Percentiles rank a stretch among this genome's conserved stretches.
Conservation (phyloP, 1,140 invertebrate species). For the Palaemon carinicauda region DNA sequence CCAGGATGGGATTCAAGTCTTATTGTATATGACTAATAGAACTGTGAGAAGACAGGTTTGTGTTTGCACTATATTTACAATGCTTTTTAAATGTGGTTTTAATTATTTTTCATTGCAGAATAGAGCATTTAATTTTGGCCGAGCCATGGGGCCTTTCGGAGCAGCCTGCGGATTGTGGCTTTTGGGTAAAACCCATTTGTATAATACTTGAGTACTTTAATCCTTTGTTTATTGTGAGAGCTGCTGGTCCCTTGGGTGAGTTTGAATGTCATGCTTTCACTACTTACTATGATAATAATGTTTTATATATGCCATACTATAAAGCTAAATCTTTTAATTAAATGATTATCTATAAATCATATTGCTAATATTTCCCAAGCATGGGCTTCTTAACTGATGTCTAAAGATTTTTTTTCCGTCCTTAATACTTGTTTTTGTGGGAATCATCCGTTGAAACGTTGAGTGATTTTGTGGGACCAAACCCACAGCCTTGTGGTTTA, state of each 20-base stretch:
- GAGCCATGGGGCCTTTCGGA: conserved; percentile 98
- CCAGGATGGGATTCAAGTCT: too few relatives aligned
- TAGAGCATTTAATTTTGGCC: conserved; percentile 89
- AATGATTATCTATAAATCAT: too few relatives aligned
- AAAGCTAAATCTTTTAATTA: too few relatives aligned
- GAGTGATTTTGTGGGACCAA: too few relatives aligned
- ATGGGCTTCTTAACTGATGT: too few relatives aligned
- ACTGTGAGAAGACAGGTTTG: not conserved
- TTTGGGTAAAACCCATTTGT: conserved; percentile 81
- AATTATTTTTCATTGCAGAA: conserved; percentile 66
- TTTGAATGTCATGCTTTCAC: not conserved
- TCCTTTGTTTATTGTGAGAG: conserved; percentile 87
- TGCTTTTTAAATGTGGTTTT: not conserved
- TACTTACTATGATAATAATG: not conserved
- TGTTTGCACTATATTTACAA: not conserved
- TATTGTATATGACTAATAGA: too few relatives aligned
- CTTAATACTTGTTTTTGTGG: too few relatives aligned
- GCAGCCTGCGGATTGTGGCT: conserved; percentile 72
- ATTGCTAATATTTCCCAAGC: too few relatives aligned
- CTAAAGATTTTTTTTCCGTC: too few relatives aligned
- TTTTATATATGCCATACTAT: too few relatives aligned
- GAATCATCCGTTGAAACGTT: too few relatives aligned
- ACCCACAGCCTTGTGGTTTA: too few relatives aligned
- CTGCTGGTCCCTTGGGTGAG: conserved; percentile 86
- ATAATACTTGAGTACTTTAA: conserved; percentile 84